Percentiles rank a stretch among this genome's conserved stretches.
Evolutionary conservation across 2,113 vertebrate species (phyloP).

Genomic region (Sinocyclocheilus rhinocerous): DNA sequence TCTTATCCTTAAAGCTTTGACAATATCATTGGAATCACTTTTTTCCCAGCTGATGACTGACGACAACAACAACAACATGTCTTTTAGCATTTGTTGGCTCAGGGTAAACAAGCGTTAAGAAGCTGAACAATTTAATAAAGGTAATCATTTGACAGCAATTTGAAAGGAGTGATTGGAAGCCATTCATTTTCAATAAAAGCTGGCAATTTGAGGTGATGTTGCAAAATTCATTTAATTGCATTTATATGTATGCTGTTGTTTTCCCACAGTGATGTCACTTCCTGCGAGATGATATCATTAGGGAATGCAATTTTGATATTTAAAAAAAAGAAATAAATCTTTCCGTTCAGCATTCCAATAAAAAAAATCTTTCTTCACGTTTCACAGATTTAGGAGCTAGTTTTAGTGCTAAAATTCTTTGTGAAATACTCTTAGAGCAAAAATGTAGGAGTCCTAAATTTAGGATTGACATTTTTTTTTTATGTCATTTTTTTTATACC

Average conservation of each 20-base stretch:
- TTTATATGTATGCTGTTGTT: background rate
- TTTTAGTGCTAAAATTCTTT: no score
- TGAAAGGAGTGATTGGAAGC: background rate
- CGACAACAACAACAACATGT: background rate
- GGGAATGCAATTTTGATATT: background rate
- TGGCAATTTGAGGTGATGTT: background rate
- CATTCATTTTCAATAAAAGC: background rate
- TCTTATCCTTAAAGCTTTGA: no score
- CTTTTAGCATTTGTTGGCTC: background rate
- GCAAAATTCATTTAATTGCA: background rate
- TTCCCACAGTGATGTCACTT: background rate
- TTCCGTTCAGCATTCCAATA: background rate
- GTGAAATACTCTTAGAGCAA: no score
- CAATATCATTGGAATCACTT: no score
- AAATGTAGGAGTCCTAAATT: no score
- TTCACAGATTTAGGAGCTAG: no score
- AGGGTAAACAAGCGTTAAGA: background rate
- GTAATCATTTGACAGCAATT: background rate
- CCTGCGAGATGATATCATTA: background rate
- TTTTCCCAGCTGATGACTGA: no score
- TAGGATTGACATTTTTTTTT: no score
- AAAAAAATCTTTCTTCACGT: background rate
- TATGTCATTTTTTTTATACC: no score
- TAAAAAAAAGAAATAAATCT: background rate
- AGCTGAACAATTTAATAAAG: background rate